Evolutionary conservation across 2,797 vertebrate genomes (phyloP), one percentile per base, ranked within the genome.

Genomic region (Numenius phaeopus): DNA sequence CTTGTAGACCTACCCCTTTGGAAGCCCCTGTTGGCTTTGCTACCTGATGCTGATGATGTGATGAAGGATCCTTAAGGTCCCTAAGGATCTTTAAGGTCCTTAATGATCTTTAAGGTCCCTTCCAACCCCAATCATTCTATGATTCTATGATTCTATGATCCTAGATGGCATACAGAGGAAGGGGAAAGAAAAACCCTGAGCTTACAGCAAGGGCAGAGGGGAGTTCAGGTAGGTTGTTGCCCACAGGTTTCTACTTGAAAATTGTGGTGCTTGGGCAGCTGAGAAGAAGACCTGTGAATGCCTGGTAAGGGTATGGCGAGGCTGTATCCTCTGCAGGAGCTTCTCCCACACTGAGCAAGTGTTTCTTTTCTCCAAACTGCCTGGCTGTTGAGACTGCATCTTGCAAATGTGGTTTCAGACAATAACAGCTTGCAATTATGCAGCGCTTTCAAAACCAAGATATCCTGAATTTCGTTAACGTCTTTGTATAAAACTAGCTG

Each of bases 391-490:
- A 96, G 88, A 92, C 85, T 95, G 90, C 92, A 94, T 96, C 95
- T 96, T 96, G 94, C 90, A 96, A 96, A 95, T 90, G 96, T 2
- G 37, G 86, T 95, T 95, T 96, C 90, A 96, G 94, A 96, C 94
- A 96, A 96, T 95, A 97, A 96, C 96, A 97, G 96, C 96, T 97
- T 97, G 96, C 96, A 96, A 97, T 97, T 97, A 97, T 93, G 95
- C 95, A 90, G 90, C 3, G 77, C 96, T 97, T 96, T 97, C 96
- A 95, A 95, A 96, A 92, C 92, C 96, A 97, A 97, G 96, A 96
- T 94, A 96, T 94, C 88, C 88, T 96, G 95, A 96, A 96, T 97
- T 97, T 97, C 5, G 59, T 96, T 96, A 94, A 62, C 47, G 27
- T 95, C 94, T 96, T 96, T 96, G 95, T 96, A 66, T 95, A 89